phyloP scores from a whole-genome alignment of 1,140 invertebrate species.

The Cyrtorhinus lividipennis region DNA sequence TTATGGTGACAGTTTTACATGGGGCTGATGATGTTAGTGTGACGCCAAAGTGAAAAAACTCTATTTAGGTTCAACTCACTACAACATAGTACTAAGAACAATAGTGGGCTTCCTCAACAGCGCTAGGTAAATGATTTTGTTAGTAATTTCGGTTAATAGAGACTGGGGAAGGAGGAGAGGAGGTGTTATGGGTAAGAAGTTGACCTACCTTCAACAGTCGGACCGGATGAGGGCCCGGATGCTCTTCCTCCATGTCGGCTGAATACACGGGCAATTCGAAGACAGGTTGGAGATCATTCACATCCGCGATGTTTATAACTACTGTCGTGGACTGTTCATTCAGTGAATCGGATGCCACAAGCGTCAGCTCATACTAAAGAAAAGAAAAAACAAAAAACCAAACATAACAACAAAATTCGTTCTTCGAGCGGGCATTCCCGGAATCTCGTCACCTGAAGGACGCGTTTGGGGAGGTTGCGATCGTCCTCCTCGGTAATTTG shows the following conservation, averaged over 20 bases:
- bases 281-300: slow-evolving; percentile 66
- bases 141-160: too few relatives aligned
- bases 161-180: too few relatives aligned
- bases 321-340: slow-evolving; percentile 69
- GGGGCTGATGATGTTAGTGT: too few relatives aligned
- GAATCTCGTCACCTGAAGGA: slow-evolving; percentile 58
- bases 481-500: slow-evolving; percentile 94
- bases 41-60: too few relatives aligned
- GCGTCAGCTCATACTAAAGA: slow-evolving; percentile 62
- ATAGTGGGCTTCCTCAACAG: too few relatives aligned
- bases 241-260: slow-evolving; percentile 49
- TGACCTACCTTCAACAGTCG: slow-evolving; percentile 43
- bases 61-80: too few relatives aligned
- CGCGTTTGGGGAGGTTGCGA: slow-evolving; percentile 80
- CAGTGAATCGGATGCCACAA: slow-evolving; percentile 72
- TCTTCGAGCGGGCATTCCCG: slow-evolving; percentile 23
- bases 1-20: too few relatives aligned
- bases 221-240: slow-evolving; percentile 39
- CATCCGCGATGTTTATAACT: slow-evolving; percentile 57
- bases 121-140: too few relatives aligned
- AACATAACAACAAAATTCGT: slow-evolving; percentile 17
- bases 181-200: neutral
- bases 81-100: too few relatives aligned
- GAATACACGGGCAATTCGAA: slow-evolving; percentile 56
- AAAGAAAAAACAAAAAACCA: slow-evolving; percentile 23